Conservation (phyloP, 2,888 invertebrate genomes). For the Heterodera filipjevi region DNA sequence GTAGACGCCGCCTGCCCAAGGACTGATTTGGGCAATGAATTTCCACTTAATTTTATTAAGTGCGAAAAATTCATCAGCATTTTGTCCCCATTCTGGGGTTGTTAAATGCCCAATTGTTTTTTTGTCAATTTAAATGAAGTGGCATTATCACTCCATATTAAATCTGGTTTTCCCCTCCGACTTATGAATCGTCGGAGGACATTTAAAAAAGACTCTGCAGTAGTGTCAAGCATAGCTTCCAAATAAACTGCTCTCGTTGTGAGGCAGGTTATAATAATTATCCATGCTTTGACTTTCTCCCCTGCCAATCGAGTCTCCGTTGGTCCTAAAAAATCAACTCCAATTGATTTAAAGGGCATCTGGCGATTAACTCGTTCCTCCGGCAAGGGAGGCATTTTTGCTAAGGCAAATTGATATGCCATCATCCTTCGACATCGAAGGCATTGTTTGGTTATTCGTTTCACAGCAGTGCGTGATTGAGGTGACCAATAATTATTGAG, state of each 20-base stretch:
- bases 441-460: not conserved
- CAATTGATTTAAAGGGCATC: constrained; percentile 39
- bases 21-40: not conserved
- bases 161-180: not conserved
- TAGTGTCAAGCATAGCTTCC: constrained; percentile 1
- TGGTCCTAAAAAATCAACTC: constrained; percentile 42
- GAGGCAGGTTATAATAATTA: constrained; percentile 17
- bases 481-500: not conserved
- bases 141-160: constrained; percentile 45
- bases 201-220: not conserved
- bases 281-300: constrained; percentile 15
- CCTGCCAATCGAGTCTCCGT: not conserved
- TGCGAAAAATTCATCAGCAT: not conserved
- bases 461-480: not conserved
- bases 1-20: constrained; percentile 27
- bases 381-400: constrained; percentile 28
- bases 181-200: not conserved
- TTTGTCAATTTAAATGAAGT: constrained; percentile 56
- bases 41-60: not conserved
- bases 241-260: constrained; percentile 17
- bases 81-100: not conserved
- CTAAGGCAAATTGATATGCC: constrained; percentile 23
- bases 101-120: not conserved
- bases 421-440: constrained; percentile 13
- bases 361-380: constrained; percentile 29